Conservation (phyloP, 2,888 invertebrate species). For the Drepana falcataria region DNA sequence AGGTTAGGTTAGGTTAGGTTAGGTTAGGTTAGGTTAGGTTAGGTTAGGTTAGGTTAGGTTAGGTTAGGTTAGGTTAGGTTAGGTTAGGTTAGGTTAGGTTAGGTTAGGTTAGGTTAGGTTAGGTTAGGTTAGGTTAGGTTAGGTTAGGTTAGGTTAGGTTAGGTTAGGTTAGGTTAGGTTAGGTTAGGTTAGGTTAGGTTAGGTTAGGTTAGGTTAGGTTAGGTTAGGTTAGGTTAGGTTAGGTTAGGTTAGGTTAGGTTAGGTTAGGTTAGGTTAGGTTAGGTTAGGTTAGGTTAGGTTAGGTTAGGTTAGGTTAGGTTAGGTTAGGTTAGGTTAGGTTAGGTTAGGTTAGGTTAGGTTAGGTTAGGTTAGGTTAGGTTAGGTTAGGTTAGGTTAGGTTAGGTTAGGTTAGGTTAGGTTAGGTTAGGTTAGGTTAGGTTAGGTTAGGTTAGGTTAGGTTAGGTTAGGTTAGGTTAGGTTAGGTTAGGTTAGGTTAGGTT, state of each 20-base stretch:
- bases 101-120: slow-evolving; percentile 13
- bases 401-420: slow-evolving; percentile 18
- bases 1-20: slow-evolving; percentile 5
- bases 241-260: slow-evolving; percentile 19
- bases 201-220: slow-evolving; percentile 11
- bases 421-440: slow-evolving; percentile 19
- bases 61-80: slow-evolving; percentile 10
- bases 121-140: slow-evolving; percentile 10
- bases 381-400: slow-evolving; percentile 18
- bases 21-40: slow-evolving; percentile 10
- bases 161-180: slow-evolving; percentile 9
- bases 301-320: slow-evolving; percentile 18
- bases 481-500: slow-evolving; percentile 16
- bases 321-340: slow-evolving; percentile 15
- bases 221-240: slow-evolving; percentile 19
- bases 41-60: slow-evolving; percentile 10
- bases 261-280: slow-evolving; percentile 20
- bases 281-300: slow-evolving; percentile 21
- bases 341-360: slow-evolving; percentile 16
- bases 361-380: slow-evolving; percentile 15
- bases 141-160: slow-evolving; percentile 8
- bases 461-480: slow-evolving; percentile 17
- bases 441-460: slow-evolving; percentile 19
- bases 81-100: slow-evolving; percentile 10
- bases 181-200: slow-evolving; percentile 11